Percentiles rank a stretch among this genome's conserved stretches.
These are phyloP conservation scores for Apteryx owenii DNA, from an alignment of 2,113 vertebrate genomes.

Conservation along the genomic window DNA sequence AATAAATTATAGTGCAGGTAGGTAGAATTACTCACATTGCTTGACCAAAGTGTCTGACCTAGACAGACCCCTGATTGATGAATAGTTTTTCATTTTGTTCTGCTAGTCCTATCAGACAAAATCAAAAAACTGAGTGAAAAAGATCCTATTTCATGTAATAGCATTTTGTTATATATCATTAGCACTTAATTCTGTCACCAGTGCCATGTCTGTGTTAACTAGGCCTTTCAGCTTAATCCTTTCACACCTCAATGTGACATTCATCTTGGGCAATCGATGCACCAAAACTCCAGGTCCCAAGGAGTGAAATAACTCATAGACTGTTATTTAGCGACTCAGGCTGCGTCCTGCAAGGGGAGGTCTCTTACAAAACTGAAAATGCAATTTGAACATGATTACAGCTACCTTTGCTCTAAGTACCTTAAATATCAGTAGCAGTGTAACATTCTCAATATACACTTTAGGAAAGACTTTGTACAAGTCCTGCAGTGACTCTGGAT, in stretches of 20 bases:
- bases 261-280: neutral
- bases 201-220: conserved; percentile 33
- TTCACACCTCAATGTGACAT: conserved; percentile 35
- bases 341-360: neutral
- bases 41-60: conserved; percentile 64
- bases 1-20: conserved; percentile 56
- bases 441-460: neutral
- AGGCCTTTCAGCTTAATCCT: conserved; percentile 54
- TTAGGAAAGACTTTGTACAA: neutral
- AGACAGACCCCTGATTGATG: conserved; percentile 59
- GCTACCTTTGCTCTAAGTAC: neutral
- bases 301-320: neutral
- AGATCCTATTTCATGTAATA: conserved; percentile 58
- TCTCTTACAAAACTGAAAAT: neutral
- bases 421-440: neutral
- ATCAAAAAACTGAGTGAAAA: conserved; percentile 23
- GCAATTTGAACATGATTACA: neutral
- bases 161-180: conserved; percentile 55
- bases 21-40: conserved; percentile 49
- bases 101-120: conserved; percentile 27
- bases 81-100: conserved; percentile 67
- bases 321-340: neutral
- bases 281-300: neutral
- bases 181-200: conserved; percentile 53
- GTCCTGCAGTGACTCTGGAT: neutral